Conservation (phyloP, 2,113 vertebrate species). For the Vidua chalybeata region DNA sequence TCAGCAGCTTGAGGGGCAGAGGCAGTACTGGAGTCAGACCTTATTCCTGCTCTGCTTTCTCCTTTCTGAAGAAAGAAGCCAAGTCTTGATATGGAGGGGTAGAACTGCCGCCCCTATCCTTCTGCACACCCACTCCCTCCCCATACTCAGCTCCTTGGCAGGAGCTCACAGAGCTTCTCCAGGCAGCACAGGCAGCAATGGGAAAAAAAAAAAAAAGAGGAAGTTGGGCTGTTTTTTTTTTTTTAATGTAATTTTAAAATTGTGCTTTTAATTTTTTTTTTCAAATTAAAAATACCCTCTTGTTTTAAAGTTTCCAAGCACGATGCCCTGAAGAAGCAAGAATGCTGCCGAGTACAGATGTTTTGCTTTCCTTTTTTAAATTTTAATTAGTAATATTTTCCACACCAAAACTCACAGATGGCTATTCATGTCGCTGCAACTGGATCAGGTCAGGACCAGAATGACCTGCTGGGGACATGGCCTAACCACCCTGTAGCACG, state of each 20-base stretch:
- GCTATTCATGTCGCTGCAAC: background rate
- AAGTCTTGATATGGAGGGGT: background rate
- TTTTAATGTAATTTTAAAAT: constrained; percentile 36
- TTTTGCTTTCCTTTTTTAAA: constrained; percentile 46
- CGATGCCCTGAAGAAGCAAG: constrained; percentile 62
- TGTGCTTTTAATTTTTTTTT: constrained; percentile 35
- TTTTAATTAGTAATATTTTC: constrained; percentile 72
- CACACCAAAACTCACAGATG: constrained; percentile 50
- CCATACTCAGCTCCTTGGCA: accelerated
- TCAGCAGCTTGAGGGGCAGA: background rate
- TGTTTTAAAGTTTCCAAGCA: constrained; percentile 62
- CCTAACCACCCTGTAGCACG: background rate
- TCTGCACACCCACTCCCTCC: accelerated
- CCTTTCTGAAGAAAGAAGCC: background rate
- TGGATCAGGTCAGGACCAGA: constrained; percentile 7
- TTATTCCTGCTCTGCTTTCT: background rate
- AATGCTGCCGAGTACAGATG: constrained; percentile 55
- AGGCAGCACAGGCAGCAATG: background rate
- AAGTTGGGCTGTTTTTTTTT: background rate
- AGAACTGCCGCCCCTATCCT: background rate
- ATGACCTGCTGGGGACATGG: constrained; percentile 2
- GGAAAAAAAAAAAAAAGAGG: background rate
- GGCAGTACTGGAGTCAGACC: background rate
- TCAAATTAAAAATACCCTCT: constrained; percentile 59
- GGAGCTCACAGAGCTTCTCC: background rate